Evolutionary conservation across 2,797 vertebrate genomes (phyloP).

Genomic region (Anniella stebbinsi): DNA sequence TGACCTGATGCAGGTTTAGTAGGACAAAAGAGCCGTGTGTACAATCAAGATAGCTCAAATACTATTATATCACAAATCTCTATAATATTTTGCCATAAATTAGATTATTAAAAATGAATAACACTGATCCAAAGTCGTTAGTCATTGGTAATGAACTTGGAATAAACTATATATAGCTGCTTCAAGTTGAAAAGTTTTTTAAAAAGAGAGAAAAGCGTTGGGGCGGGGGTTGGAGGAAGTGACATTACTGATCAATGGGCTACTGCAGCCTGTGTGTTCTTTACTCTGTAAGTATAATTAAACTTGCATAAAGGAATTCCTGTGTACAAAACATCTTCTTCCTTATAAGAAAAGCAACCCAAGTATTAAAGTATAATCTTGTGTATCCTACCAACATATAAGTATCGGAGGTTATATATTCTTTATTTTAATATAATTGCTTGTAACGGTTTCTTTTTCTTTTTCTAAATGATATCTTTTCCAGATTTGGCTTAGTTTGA

Average conservation of each 20-base stretch:
- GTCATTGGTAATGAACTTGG: not conserved
- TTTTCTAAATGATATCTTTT: not conserved
- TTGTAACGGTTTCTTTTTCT: not conserved
- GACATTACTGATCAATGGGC: not conserved
- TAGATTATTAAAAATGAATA: not conserved
- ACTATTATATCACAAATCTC: not conserved
- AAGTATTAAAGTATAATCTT: not conserved
- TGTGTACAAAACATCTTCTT: conserved; percentile 2
- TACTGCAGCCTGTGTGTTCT: not conserved
- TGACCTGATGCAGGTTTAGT: not conserved
- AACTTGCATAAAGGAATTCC: not conserved
- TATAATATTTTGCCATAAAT: not conserved
- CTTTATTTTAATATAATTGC: not conserved
- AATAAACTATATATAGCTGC: not conserved
- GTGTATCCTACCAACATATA: not conserved
- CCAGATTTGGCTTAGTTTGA: conserved; percentile 29
- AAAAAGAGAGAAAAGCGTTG: not conserved
- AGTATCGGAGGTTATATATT: not conserved
- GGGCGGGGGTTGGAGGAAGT: not conserved
- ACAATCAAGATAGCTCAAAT: not conserved
- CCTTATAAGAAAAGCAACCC: not conserved
- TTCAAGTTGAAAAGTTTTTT: not conserved
- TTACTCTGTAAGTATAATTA: conserved; percentile 7
- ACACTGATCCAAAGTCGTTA: not conserved
- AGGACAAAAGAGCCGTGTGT: not conserved